Percentiles rank a stretch among this genome's conserved stretches.
phyloP scores from a whole-genome alignment of 2,797 vertebrate species.

The Australoheros facetus region DNA sequence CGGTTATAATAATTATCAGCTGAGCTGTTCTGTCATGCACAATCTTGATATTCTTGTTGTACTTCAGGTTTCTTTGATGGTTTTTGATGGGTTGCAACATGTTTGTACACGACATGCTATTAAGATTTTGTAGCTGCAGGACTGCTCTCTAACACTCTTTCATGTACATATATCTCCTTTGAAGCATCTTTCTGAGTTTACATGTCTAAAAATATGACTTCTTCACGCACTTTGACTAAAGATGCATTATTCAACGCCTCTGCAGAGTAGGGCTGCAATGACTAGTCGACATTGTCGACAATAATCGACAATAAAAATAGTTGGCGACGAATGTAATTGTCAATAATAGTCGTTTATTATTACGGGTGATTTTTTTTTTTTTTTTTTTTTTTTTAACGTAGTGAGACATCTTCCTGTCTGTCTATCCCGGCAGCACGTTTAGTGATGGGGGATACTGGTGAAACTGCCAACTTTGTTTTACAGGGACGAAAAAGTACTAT shows the following conservation, averaged over 20 bases:
- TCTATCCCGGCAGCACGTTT: too few relatives aligned
- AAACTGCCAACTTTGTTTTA: too few relatives aligned
- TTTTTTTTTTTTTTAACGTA: too few relatives aligned
- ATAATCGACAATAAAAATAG: too few relatives aligned
- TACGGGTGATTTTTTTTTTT: too few relatives aligned
- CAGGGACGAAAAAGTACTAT: too few relatives aligned
- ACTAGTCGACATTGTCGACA: too few relatives aligned
- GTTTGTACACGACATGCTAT: background rate
- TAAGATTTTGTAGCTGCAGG: background rate
- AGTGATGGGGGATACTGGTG: too few relatives aligned
- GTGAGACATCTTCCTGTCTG: too few relatives aligned
- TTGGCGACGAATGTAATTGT: too few relatives aligned
- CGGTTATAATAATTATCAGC: background rate
- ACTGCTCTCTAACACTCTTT: conserved; percentile 16
- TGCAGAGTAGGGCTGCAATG: conserved; percentile 57
- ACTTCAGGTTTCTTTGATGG: background rate
- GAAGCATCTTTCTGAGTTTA: conserved; percentile 61
- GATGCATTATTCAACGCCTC: conserved; percentile 79
- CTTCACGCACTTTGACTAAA: conserved; percentile 62
- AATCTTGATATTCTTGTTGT: background rate
- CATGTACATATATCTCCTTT: conserved; percentile 42
- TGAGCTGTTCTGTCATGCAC: background rate
- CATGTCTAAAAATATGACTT: conserved; percentile 76
- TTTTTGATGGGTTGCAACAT: conserved; percentile 16
- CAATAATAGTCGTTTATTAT: too few relatives aligned